Evolutionary conservation across 2,113 vertebrate genomes (phyloP), one percentile per base, ranked within the genome.

Genomic region (Vulpes lagopus): DNA sequence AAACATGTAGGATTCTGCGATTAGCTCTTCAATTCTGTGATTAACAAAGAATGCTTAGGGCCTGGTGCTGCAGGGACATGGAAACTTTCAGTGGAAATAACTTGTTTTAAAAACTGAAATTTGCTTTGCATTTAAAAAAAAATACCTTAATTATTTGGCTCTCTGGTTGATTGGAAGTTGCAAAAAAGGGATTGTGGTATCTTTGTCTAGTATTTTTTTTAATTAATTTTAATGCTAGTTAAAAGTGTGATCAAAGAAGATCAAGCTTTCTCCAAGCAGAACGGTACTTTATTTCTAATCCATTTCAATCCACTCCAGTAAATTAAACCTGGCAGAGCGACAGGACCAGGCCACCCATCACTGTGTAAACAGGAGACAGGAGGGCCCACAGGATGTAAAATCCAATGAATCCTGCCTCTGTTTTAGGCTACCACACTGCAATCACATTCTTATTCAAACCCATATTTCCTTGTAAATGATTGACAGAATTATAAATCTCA

Each of bases 241-340:
- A 19, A 49, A 74, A 79, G 3, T 38, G 25, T 11, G 55, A 71
- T 85, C 1, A 69, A 90, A 97, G 85, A 43, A 64, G 22, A 3
- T 6, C 38, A 86, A 9, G 9, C 49, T 94, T 93, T 96, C 60
- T 94, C 62, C 92, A 93, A 96, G 22, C 17, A 96, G 89, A 97
- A 88, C 3, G 20, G 1, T 64, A 9, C 3, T 91, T 95, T 81
- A 23, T 0, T 93, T 27, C 0, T 97, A 93, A 88, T 92, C 23
- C 16, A 20, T 90, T 96, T 95, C 74, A 88, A 0, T 89, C n/a
- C 5, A 30, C 8, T 60, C 9, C 10, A 69, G 12, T 11, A 3
- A 89, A 25, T 91, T 74, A 82, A 83, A 89, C 59, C 1, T 51
- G 23, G 6, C 19, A 80, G 5, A 71, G 55, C 80, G 43, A 14